Base-by-base conservation (phyloP, 1,140 invertebrate species). In the Aphis craccivora region DNA sequence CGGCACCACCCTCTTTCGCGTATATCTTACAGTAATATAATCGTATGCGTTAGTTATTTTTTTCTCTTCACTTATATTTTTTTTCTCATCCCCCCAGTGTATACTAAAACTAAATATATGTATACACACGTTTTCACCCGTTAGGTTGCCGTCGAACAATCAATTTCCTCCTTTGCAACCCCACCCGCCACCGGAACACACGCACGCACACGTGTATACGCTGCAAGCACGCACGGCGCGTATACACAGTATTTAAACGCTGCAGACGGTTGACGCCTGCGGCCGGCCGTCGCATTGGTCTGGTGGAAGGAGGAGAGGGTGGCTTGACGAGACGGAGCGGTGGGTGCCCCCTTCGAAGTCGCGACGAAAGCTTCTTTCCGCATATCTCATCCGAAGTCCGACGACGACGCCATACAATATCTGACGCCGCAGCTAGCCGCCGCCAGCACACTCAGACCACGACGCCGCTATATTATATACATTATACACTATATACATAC, bases 351-450 rank as follows among this genome's bases (percentile, higher is more conserved):
- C 53, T 76, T 76, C 53, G 53, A 90, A 90, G 53, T 67, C 53
- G 89, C 89, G 89, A 90, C 89, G 89, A 90, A 90, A 60, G 89
- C 89, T 90, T 90, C 89, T 90, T 90, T 90, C 55, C 89, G 89
- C 89, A 55, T 89, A 55, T 89, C 88, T 89, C 88, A 37, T 89
- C 88, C 88, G 20, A 89, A 89, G 88, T 89, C 88, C 48, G 43
- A 87, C 84, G 81, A 84, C 81, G 88, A 89, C 87, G 87, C 88
- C 88, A 55, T 25, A 37, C 88, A 55, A 55, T 55, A 89, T 89
- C 88, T 55, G 88, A 89, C 88, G 88, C 48, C 88, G 87, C 45
- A 22, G 87, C 87, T n/a, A 9, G 87, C 87, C n/a, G 48, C 87
- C 87, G 87, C 87, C 87, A 22, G 48, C 87, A 53, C 48, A 89